Base-by-base conservation (phyloP, 1,140 invertebrate species). In the Hylaeus volcanicus region DNA sequence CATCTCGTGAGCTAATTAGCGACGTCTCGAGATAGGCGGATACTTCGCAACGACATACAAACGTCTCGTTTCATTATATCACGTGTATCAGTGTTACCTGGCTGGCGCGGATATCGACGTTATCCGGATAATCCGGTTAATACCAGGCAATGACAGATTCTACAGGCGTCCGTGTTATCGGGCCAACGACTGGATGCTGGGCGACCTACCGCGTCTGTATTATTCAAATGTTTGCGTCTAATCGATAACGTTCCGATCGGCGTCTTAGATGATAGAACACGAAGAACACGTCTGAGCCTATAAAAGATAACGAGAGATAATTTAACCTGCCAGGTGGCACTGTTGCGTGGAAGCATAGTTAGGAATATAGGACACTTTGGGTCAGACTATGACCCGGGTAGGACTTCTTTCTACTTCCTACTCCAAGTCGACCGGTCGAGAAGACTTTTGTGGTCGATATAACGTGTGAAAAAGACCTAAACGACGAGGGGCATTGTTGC, bases 101-200 rank as follows among this genome's bases (percentile, higher is more conserved):
- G 77, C 6, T 26, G 26, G 11, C 2, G 53, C 26, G 77, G 77
- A 74, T 74, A 79, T 74, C 77, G 61, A 74, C 71, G 41, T 74
- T 64, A 79, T 74, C 77, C 77, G 61, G 71, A 79, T 79, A 79
- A 79, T 79, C 70, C 53, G 71, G 77, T 74, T 79, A 79, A 79
- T 79, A 74, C 77, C 77, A 53, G 74, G 77, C 65, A 79, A 79
- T 79, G 77, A 79, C 70, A 79, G 77, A 79, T 79, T 71, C 77
- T 79, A 74, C 61, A 66, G 41, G 60, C 71, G 61, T 66, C 58
- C 58, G 15, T 74, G 71, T 79, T 79, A 73, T 79, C 73, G 48
- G 70, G 61, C 26, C 51, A 55, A 74, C 51, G 71, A 58, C 60
- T n/a, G 56, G 43, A 51, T 41, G 45, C 65, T 39, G n/a, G 26